Percentiles rank a stretch among this genome's conserved stretches.
phyloP scores from a whole-genome alignment of 2,888 invertebrate genomes.

The Drosophila infuscata region DNA sequence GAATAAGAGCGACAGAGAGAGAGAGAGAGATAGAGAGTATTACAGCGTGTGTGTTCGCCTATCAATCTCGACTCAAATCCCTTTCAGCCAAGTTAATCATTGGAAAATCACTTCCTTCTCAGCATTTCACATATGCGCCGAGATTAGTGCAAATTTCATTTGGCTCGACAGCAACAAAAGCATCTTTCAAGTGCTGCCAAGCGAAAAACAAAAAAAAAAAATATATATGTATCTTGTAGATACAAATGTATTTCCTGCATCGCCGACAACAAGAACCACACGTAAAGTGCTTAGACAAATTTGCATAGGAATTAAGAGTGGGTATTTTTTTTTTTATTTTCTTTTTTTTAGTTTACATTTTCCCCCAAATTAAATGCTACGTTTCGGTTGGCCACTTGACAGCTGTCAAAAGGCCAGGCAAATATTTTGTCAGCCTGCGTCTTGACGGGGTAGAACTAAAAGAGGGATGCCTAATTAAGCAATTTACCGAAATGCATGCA shows the following conservation, averaged over 20 bases:
- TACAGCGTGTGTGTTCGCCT: constrained; percentile 45
- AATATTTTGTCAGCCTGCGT: constrained; percentile 72
- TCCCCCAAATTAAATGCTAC: constrained; percentile 62
- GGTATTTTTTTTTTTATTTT: background rate
- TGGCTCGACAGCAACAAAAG: constrained; percentile 35
- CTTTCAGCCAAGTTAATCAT: constrained; percentile 83
- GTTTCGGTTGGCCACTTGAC: constrained; percentile 74
- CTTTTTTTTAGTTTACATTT: background rate
- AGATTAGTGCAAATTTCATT: constrained; percentile 77
- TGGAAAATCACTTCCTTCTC: constrained; percentile 84
- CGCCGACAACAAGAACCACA: constrained; percentile 48
- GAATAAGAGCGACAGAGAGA: constrained; percentile 6
- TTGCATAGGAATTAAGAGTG: constrained; percentile 56
- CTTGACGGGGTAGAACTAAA: background rate
- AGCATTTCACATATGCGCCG: constrained; percentile 42
- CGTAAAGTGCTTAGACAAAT: constrained; percentile 68
- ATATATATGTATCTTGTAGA: constrained; percentile 14
- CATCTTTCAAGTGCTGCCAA: constrained; percentile 54
- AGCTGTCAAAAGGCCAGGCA: constrained; percentile 74
- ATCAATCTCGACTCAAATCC: constrained; percentile 47
- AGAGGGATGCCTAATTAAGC: constrained; percentile 68
- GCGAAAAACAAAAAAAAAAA: constrained; percentile 28
- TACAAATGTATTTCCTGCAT: constrained; percentile 40
- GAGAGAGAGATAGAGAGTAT: constrained; percentile 4
- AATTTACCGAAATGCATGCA: constrained; percentile 57